Conservation (phyloP, 2,888 invertebrate genomes). For the Sminthurinus aureus region DNA sequence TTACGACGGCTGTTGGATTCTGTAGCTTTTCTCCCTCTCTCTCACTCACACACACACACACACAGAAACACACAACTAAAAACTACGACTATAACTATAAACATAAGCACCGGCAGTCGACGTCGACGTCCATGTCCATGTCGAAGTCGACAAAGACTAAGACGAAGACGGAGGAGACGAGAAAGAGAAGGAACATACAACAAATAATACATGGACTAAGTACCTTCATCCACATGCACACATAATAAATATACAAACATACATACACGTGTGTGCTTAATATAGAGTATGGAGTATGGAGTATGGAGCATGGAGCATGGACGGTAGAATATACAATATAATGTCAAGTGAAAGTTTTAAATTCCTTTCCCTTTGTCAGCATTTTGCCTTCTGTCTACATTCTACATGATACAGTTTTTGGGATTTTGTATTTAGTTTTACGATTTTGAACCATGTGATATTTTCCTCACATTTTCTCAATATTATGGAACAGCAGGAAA, state of each 20-base stretch:
- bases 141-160: too few species aligned
- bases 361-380: conserved; percentile 1
- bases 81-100: conserved; percentile 8
- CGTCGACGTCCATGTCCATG: not conserved
- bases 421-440: not conserved
- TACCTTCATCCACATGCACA: not conserved
- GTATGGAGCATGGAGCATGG: not conserved
- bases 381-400: not conserved
- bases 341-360: not conserved
- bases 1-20: not conserved
- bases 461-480: not conserved
- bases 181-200: not conserved
- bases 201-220: not conserved
- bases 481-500: too few species aligned
- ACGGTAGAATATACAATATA: not conserved
- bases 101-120: not conserved
- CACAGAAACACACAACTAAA: not conserved
- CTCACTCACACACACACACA: not conserved
- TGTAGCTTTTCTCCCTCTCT: not conserved
- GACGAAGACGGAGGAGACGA: too few species aligned
- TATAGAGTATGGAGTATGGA: not conserved
- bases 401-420: not conserved
- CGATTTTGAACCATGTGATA: not conserved
- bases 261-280: too few species aligned
- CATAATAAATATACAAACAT: not conserved